Percentiles rank a stretch among this genome's conserved stretches.
Evolutionary conservation across 2,888 invertebrate genomes (phyloP).

Genomic region (Calliscelio sp.): DNA sequence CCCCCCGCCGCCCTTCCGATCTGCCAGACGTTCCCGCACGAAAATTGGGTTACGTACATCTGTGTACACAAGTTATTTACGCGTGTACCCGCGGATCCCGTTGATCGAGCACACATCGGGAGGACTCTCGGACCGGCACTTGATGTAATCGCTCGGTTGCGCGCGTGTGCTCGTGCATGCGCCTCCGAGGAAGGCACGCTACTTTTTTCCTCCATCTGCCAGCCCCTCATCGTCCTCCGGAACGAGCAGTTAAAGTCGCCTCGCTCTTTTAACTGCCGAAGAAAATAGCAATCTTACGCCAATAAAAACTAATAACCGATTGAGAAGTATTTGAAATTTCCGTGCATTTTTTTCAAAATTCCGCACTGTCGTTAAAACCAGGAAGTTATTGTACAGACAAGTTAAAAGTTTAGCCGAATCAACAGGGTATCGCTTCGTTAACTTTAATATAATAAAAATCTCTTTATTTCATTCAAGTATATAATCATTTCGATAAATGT

Average conservation of each 20-base stretch:
- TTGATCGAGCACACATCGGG: constrained; percentile 75
- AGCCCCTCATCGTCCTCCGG: constrained; percentile 27
- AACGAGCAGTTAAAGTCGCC: constrained; percentile 30
- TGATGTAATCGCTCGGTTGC: constrained; percentile 50
- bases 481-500: too few species aligned
- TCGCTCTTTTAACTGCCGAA: constrained; percentile 20
- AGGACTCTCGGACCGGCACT: constrained; percentile 55
- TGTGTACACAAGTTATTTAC: constrained; percentile 71
- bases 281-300: constrained; percentile 25
- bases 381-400: not conserved
- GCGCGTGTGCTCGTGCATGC: constrained; percentile 30
- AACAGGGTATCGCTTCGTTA: not conserved
- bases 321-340: not conserved
- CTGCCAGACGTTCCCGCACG: constrained; percentile 16
- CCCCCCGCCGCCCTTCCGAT: too few species aligned
- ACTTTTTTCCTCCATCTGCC: constrained; percentile 33
- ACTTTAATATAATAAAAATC: not conserved
- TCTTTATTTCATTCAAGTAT: too few species aligned
- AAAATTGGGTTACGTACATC: constrained; percentile 54
- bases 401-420: too few species aligned
- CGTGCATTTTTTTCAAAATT: not conserved
- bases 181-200: constrained; percentile 36
- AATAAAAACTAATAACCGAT: constrained; percentile 40
- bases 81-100: constrained; percentile 75
- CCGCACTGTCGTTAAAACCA: not conserved